Evolutionary conservation across 2,888 invertebrate genomes (phyloP), one percentile per base, ranked within the genome.

Genomic region (Ormyrus pomaceus): DNA sequence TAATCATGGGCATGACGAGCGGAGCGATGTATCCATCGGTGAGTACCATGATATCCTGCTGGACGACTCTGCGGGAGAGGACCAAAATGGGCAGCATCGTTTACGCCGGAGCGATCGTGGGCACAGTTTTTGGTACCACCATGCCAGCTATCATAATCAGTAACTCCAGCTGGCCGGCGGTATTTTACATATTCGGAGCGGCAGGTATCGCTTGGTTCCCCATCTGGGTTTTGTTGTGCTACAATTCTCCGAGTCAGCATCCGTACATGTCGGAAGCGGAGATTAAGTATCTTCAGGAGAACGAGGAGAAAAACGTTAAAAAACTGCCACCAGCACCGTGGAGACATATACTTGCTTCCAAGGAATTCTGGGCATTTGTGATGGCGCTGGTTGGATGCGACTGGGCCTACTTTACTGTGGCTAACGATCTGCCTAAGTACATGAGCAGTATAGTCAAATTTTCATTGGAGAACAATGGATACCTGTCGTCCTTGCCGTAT

Each of bases 21-120:
- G 95, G 95, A 65, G 94, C 95, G 10, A 95, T 95, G 0, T 95
- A 94, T 89, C 96, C 95, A 4, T 96, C 97, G 0, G 91, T 97
- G 84, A 95, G 95, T 87, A 94, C 95, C 0, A 91, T 96, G 86
- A 90, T 96, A n/a, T 94, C 95, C 0, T 92, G 94, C 85, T 96
- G 96, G 96, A 94, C 95, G 0, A 95, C 95, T 72, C 93, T 93
- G n/a, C 93, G 93, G 0, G 92, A 94, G 56, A 51, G 79, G 10
- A 55, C 79, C 1, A 79, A 62, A 48, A n/a, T 82, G 19, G 77
- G 77, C 2, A 64, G 73, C 53, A 59, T 80, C 34, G 61, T 82
- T 1, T 80, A 59, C 66, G 77, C 76, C 2, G 82, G 82, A 0
- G 73, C 70, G 2, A 71, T 73, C 0, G n/a, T 73, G n/a, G 82